phyloP scores from a whole-genome alignment of 2,113 vertebrate genomes.

The Pitta sordida region DNA sequence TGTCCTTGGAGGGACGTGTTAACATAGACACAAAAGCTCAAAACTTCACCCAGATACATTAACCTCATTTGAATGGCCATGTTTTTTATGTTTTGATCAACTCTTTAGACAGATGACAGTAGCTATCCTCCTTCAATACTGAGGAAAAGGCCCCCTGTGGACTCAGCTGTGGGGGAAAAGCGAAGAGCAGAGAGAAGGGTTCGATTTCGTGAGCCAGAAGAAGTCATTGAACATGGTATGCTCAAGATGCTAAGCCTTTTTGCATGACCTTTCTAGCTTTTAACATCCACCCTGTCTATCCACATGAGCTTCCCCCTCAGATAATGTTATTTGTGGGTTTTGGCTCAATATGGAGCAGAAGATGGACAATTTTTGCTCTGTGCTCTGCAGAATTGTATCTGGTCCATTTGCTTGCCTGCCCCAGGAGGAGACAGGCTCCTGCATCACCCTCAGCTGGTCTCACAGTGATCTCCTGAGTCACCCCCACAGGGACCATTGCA shows the following conservation, averaged over 20 bases:
- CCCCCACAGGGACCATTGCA: not conserved
- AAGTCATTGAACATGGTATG: constrained; percentile 84
- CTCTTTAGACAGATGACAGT: constrained; percentile 41
- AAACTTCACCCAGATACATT: not conserved
- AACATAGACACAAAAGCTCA: not conserved
- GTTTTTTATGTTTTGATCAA: not conserved
- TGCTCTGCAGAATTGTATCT: not conserved
- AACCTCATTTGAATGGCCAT: not conserved
- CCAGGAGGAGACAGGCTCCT: not conserved
- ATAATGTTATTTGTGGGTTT: not conserved
- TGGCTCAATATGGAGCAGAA: not conserved
- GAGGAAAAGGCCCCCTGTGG: constrained; percentile 69
- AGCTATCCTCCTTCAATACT: constrained; percentile 86
- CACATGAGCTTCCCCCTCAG: not conserved
- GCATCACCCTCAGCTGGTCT: not conserved
- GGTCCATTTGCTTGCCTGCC: not conserved
- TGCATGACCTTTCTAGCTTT: not conserved
- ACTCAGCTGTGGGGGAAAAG: constrained; percentile 46
- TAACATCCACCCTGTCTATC: not conserved
- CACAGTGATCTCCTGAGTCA: not conserved
- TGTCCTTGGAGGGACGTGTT: fast-evolving
- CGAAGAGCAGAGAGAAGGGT: constrained; percentile 79
- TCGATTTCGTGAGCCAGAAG: constrained; percentile 85
- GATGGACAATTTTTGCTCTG: not conserved
- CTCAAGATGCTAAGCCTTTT: not conserved